Evolutionary conservation across 2,888 invertebrate species (phyloP).

Genomic region (Cephus sareptanus): DNA sequence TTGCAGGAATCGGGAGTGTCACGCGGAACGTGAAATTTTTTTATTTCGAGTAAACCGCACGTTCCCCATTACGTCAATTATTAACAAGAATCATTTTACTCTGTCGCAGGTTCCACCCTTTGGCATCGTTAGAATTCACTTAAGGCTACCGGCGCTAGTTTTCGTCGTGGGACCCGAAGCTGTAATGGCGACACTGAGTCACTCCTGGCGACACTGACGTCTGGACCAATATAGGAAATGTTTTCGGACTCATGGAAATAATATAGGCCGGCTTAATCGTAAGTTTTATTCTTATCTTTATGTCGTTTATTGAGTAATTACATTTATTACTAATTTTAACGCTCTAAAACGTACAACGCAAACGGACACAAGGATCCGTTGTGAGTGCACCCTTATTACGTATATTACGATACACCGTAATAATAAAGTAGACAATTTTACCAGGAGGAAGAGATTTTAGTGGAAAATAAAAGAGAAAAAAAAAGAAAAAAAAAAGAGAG

Average conservation of each 20-base stretch:
- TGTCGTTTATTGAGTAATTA: neutral
- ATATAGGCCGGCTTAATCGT: neutral
- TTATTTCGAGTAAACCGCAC: neutral
- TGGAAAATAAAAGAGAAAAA: neutral
- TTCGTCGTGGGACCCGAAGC: neutral
- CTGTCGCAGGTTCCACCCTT: neutral
- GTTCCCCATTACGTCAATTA: neutral
- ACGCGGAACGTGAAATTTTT: neutral
- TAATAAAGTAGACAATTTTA: no score
- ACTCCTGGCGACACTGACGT: neutral
- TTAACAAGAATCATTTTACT: neutral
- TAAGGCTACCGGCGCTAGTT: neutral
- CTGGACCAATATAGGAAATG: neutral
- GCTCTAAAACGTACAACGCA: neutral
- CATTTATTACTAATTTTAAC: neutral
- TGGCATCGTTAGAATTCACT: neutral
- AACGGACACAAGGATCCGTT: neutral
- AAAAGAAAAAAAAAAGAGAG: no score
- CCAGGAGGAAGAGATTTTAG: no score
- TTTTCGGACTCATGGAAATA: neutral
- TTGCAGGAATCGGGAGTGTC: neutral
- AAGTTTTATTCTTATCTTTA: neutral
- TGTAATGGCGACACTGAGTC: neutral
- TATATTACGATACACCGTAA: neutral
- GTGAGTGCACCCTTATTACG: neutral